A percentile compares a stretch with the other conserved stretches of the same genome.
Evolutionary conservation across 2,888 invertebrate species (phyloP).

Genomic region (Dusona sp.): DNA sequence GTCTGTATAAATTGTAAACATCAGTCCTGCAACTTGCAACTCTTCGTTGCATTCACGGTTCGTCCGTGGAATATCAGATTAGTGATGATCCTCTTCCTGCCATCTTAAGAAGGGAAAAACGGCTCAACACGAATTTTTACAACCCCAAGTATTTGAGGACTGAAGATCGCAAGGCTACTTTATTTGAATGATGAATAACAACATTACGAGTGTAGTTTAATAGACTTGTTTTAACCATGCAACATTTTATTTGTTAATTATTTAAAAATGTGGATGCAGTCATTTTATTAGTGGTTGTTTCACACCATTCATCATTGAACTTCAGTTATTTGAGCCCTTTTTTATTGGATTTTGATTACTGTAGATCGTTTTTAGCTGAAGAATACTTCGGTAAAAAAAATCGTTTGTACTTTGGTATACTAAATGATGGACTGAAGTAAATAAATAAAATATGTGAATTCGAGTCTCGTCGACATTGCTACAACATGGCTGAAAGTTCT

Average conservation of each 20-base stretch:
- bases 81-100: constrained; percentile 31
- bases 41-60: constrained; percentile 71
- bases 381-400: background rate
- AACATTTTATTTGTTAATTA: too few species aligned
- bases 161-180: too few species aligned
- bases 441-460: constrained; percentile 18
- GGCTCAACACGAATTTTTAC: background rate
- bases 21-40: constrained; percentile 79
- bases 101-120: background rate
- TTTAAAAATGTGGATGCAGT: too few species aligned
- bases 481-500: constrained; percentile 19
- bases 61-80: constrained; percentile 70
- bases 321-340: background rate
- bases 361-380: too few species aligned
- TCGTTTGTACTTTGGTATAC: background rate
- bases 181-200: too few species aligned
- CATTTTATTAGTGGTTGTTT: too few species aligned
- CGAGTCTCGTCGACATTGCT: background rate
- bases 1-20: constrained; percentile 81
- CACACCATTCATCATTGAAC: too few species aligned
- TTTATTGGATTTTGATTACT: background rate
- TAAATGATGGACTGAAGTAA: constrained; percentile 14
- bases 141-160: background rate
- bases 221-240: too few species aligned
- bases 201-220: too few species aligned